Percentiles rank a stretch among this genome's conserved stretches.
Evolutionary conservation across 1,140 invertebrate species (phyloP).

Genomic region (Rhopalosiphum maidis): DNA sequence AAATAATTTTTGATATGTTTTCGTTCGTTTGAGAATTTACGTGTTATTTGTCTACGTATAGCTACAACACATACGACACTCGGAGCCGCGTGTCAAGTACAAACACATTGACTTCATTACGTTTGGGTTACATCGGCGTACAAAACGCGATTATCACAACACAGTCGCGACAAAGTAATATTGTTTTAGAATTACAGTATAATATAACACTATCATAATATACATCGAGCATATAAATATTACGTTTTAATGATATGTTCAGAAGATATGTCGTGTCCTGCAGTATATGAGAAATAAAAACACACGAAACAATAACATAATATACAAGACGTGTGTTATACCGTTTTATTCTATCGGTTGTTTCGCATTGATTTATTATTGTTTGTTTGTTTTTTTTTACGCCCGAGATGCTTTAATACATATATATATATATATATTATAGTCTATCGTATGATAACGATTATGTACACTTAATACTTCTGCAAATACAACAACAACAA

Average conservation of each 20-base stretch:
- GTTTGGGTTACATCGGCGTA: not conserved
- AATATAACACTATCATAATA: not conserved
- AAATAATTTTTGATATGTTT: slow-evolving; percentile 28
- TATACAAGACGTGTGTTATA: not conserved
- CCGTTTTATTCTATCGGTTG: not conserved
- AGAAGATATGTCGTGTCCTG: not conserved
- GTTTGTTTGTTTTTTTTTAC: not conserved
- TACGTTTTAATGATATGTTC: slow-evolving; percentile 1
- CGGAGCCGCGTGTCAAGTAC: not conserved
- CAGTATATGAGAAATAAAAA: not conserved
- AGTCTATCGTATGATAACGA: not conserved
- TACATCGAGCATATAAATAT: not conserved
- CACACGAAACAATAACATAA: not conserved
- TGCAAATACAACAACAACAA: too few relatives aligned
- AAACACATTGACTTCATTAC: not conserved
- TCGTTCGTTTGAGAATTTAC: not conserved
- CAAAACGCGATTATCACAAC: not conserved
- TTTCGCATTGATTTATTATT: not conserved
- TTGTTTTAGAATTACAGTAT: not conserved
- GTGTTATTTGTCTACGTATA: not conserved
- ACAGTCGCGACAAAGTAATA: not conserved
- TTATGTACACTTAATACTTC: not conserved
- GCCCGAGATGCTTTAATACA: not conserved
- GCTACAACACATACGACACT: not conserved
- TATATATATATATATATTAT: too few relatives aligned